Evolutionary conservation across 2,888 invertebrate genomes (phyloP), one percentile per base, ranked within the genome.

Genomic region (Zygaena filipendulae): DNA sequence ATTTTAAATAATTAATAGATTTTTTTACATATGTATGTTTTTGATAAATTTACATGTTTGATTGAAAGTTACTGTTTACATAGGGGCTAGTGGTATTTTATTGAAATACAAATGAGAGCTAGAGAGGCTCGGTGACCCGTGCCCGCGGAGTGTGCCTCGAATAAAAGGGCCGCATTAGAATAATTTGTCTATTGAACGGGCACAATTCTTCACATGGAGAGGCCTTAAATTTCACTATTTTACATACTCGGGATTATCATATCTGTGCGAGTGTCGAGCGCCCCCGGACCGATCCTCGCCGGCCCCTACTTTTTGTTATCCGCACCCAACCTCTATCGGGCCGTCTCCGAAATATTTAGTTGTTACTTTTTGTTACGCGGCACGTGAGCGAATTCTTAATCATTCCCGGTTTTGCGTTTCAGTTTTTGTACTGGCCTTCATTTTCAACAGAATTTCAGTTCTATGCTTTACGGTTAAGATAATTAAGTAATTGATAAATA

Each of bases 171-270:
- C 60, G 52, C 59, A 80, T 80, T 80, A 72, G 69, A 80, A 80
- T 80, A 79, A 79, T 77, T 80, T 72, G 70, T 59, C 58, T 56
- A 52, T 58, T 54, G 61, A 71, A 69, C 69, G 63, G 61, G 59
- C 66, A 67, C 75, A 75, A 77, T 79, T 75, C 75, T 79, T 79
- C 77, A 79, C 77, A 75, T 75, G 74, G 70, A 75, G 59, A 69
- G 74, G 59, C 71, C 74, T 77, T 75, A 77, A 75, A 79, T 77
- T 79, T 75, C 64, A 77, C 79, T 79, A 79, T 75, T 79, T 77
- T 79, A 75, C 75, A 77, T 79, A 74, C 67, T 68, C 49, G 63
- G 72, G 74, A 75, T 77, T 75, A 79, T 75, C 77, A 79, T 79
- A 77, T 75, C 74, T 70, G 67, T 49, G 49, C 64, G 71, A 64